These are phyloP conservation scores for Micromesistius poutassou DNA, from an alignment of 2,797 vertebrate genomes.

Conservation along the genomic window DNA sequence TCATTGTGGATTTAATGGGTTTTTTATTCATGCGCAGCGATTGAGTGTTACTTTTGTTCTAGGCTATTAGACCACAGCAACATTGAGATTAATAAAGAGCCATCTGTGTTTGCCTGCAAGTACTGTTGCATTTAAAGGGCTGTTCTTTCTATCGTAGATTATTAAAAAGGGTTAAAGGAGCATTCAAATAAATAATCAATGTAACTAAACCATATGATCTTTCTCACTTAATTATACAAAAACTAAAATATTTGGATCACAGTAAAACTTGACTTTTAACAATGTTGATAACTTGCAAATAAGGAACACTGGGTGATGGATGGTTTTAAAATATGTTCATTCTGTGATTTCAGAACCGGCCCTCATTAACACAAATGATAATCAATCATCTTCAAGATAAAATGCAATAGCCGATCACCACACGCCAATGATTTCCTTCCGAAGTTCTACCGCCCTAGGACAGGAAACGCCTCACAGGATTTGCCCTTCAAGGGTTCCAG, in stretches of 20 bases:
- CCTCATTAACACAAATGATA: not conserved
- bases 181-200: not conserved
- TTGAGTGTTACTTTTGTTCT: not conserved
- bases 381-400: not conserved
- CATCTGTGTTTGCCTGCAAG: not conserved
- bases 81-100: not conserved
- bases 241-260: not conserved
- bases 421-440: not conserved
- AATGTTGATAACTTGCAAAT: not conserved
- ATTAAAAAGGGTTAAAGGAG: not conserved
- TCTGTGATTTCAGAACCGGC: not conserved
- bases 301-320: not conserved
- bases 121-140: not conserved
- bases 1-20: not conserved
- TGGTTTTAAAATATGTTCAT: too few relatives aligned
- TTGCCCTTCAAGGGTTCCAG: constrained; percentile 37
- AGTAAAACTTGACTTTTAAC: not conserved
- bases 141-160: not conserved
- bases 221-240: not conserved
- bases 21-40: not conserved
- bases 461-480: not conserved
- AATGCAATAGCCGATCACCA: not conserved
- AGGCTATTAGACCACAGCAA: not conserved
- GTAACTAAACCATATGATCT: not conserved
- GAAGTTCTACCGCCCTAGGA: not conserved